phyloP scores from a whole-genome alignment of 2,113 vertebrate genomes.

The Loxodonta africana region DNA sequence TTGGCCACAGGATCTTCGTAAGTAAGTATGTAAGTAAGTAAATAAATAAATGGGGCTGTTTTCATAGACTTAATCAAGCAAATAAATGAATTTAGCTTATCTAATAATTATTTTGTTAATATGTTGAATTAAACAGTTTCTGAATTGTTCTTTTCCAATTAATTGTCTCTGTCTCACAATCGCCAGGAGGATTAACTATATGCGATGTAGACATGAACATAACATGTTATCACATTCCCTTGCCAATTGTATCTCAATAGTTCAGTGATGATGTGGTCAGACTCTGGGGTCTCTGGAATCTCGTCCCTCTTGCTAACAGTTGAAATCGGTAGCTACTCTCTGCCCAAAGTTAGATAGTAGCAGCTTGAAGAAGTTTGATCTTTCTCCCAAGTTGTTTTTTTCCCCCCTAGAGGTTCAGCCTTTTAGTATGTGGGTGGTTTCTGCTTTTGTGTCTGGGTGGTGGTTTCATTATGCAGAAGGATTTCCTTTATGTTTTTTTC shows the following conservation, averaged over 20 bases:
- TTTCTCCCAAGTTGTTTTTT: background rate
- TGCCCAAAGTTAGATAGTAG: background rate
- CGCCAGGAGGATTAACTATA: background rate
- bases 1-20: background rate
- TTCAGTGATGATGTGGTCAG: background rate
- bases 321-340: background rate
- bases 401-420: background rate
- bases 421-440: constrained; percentile 62
- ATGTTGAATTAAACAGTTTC: background rate
- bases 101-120: constrained; percentile 55
- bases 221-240: background rate
- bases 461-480: background rate
- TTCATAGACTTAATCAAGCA: constrained; percentile 28
- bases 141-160: constrained; percentile 25
- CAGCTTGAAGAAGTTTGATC: background rate
- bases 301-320: background rate
- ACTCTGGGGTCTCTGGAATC: background rate
- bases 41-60: constrained; percentile 22
- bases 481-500: constrained; percentile 51
- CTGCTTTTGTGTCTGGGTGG: constrained; percentile 61
- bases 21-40: constrained; percentile 33
- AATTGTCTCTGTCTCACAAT: constrained; percentile 21
- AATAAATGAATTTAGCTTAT: constrained; percentile 39
- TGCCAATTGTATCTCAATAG: background rate
- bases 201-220: background rate